Evolutionary conservation across 2,888 invertebrate species (phyloP).

Genomic region (Tineola bisselliella): DNA sequence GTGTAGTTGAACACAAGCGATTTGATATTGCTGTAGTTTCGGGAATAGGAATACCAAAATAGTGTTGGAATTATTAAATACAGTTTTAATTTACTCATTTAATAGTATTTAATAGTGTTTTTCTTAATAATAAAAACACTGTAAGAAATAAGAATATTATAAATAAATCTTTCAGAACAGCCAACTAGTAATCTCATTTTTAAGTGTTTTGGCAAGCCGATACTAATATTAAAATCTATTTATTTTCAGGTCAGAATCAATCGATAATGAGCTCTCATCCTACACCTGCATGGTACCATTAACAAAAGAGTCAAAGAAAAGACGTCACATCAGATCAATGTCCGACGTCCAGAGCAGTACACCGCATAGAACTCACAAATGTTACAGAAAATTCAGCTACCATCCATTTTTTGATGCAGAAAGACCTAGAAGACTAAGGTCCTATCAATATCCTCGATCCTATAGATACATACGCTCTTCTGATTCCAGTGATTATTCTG

Average conservation of each 20-base stretch:
- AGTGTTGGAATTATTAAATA: too few relatives aligned
- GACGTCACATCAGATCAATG: slow-evolving; percentile 59
- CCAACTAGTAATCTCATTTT: too few relatives aligned
- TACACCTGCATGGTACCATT: slow-evolving; percentile 38
- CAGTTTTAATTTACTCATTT: too few relatives aligned
- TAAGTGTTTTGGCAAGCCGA: too few relatives aligned
- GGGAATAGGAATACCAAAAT: too few relatives aligned
- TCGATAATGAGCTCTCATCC: slow-evolving; percentile 31
- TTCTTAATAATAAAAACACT: too few relatives aligned
- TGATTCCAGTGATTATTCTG: slow-evolving; percentile 49
- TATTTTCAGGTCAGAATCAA: slow-evolving; percentile 42
- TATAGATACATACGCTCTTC: slow-evolving; percentile 43
- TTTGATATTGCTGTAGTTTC: too few relatives aligned
- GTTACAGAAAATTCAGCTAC: slow-evolving; percentile 40
- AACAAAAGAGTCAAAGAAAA: slow-evolving; percentile 46
- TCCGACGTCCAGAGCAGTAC: slow-evolving; percentile 60
- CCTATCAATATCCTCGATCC: slow-evolving; percentile 27
- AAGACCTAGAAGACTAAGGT: slow-evolving; percentile 38
- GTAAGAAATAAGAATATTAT: too few relatives aligned
- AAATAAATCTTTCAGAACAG: too few relatives aligned
- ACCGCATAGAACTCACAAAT: slow-evolving; percentile 40
- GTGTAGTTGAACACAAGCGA: too few relatives aligned
- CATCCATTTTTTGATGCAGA: slow-evolving; percentile 52
- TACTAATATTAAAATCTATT: not conserved
- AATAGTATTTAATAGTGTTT: too few relatives aligned